Conservation (phyloP, 2,888 invertebrate species). For the Pollenia labialis region DNA sequence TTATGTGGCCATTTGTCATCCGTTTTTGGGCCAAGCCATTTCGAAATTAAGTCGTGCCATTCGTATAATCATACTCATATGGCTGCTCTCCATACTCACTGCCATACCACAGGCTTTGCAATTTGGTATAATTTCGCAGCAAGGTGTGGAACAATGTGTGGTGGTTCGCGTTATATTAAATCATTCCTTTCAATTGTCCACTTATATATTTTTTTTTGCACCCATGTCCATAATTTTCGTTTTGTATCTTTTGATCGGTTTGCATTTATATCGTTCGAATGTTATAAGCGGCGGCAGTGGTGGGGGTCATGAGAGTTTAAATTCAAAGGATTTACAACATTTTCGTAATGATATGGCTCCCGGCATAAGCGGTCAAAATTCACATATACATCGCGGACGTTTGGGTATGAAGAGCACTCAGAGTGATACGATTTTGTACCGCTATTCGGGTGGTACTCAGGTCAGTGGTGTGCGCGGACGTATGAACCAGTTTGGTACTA, state of each 20-base stretch:
- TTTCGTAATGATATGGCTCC: conserved; percentile 35
- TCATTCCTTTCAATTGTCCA: conserved; percentile 86
- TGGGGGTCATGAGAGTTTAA: conserved; percentile 74
- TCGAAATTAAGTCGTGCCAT: conserved; percentile 93
- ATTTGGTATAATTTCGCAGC: conserved; percentile 86
- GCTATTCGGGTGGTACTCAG: conserved; percentile 84
- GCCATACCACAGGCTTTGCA: conserved; percentile 92
- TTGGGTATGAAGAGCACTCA: conserved; percentile 76
- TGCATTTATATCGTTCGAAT: conserved; percentile 87
- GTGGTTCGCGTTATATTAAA: conserved; percentile 83
- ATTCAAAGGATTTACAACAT: conserved; percentile 13
- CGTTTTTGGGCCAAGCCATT: conserved; percentile 89
- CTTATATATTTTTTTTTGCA: conserved; percentile 92
- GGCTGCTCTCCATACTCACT: conserved; percentile 90
- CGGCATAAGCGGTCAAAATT: conserved; percentile 43
- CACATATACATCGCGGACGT: conserved; percentile 59
- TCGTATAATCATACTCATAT: conserved; percentile 90
- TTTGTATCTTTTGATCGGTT: conserved; percentile 90
- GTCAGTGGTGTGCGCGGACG: conserved; percentile 85
- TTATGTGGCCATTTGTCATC: conserved; percentile 87
- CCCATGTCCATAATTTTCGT: conserved; percentile 95
- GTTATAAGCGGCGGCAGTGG: conserved; percentile 84
- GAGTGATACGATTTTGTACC: conserved; percentile 79
- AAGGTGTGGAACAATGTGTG: conserved; percentile 80
- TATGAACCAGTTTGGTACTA: conserved; percentile 86